Percentiles rank a stretch among this genome's conserved stretches.
phyloP scores from a whole-genome alignment of 2,113 vertebrate species.

The Ameiurus melas region DNA sequence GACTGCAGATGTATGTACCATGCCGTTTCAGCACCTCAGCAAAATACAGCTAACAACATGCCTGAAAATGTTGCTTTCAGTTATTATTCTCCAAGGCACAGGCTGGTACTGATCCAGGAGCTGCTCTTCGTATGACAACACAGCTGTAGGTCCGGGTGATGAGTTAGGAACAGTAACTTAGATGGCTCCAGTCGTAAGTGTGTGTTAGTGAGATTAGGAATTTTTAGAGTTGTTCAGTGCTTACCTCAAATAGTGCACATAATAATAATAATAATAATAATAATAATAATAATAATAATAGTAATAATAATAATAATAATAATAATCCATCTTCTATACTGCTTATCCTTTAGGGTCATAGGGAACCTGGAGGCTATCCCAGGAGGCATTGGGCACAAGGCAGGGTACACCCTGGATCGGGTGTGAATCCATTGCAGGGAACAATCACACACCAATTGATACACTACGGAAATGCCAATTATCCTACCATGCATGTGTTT shows the following conservation, averaged over 20 bases:
- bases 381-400: too few species aligned
- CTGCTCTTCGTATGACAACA: background rate
- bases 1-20: conserved; percentile 95
- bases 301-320: background rate
- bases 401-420: too few species aligned
- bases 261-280: background rate
- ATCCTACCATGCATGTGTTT: too few species aligned
- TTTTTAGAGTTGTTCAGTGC: background rate
- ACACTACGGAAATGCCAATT: too few species aligned
- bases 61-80: background rate
- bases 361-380: too few species aligned
- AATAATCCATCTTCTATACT: background rate
- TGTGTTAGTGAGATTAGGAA: background rate
- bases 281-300: background rate
- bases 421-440: too few species aligned
- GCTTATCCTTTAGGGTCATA: too few species aligned
- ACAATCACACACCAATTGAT: too few species aligned
- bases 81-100: background rate
- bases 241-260: background rate
- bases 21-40: background rate
- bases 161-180: background rate
- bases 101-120: background rate
- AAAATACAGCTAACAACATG: background rate
- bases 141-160: background rate
- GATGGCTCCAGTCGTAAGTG: background rate